Evolutionary conservation across 2,797 vertebrate species (phyloP), one percentile per base, ranked within the genome.

Genomic region (Enoplosus armatus): DNA sequence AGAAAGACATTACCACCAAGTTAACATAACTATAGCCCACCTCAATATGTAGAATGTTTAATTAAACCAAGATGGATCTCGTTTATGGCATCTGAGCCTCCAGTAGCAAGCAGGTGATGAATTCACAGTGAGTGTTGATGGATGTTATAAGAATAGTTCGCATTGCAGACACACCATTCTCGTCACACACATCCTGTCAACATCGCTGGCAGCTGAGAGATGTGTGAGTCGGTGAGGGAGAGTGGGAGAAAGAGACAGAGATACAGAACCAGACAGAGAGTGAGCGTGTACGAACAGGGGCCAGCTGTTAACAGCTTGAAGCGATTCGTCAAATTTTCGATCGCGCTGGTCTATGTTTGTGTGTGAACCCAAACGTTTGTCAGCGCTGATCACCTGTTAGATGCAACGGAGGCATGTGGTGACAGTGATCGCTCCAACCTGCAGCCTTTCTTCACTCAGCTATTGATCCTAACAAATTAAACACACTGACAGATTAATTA

Each of bases 21-120:
- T 33, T 37, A 74, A 65, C n/a, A n/a, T n/a, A 43, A 65, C 54
- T n/a, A 67, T 70, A 83, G 48, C 22, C 63, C 31, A 24, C 18
- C 47, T 74, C 60, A 61, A 86, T 74, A 79, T 27, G 53, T n/a
- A 59, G 41, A 51, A 74, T 22, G 54, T 71, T 86, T 43, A 24
- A 31, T 9, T 54, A 87, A 82, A 64, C 64, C 51, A 56, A 66
- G 74, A 64, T 51, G 56, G 64, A 70, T 83, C 74, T 71, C 5
- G 8, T 53, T 67, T 31, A 11, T 43, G 56, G 68, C 72, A 80
- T 75, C 33, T 26, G 76, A 81, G 72, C 74, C 71, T 80, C 69
- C 87, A 77, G 91, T 88, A 86, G 87, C 87, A 62, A 91, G 89
- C 93, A 94, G 93, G 92, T 93, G 93, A 94, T 58, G 75, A 87